These are phyloP conservation scores for Drosophila conformis DNA, from an alignment of 2,888 invertebrate genomes.

Conservation along the genomic window DNA sequence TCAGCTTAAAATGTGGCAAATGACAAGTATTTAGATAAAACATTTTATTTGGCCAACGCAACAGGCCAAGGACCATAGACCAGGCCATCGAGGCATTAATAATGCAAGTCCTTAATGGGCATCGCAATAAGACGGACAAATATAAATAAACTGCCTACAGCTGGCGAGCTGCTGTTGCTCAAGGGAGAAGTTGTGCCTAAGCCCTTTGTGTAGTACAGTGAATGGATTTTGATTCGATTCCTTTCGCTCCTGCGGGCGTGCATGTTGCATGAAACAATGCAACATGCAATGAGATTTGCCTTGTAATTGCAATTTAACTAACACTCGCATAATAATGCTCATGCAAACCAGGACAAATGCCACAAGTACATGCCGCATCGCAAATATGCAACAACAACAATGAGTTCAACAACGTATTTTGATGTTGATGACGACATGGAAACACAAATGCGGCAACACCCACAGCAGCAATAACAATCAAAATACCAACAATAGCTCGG, in stretches of 20 bases:
- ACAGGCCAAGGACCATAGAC: background rate
- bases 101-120: constrained; percentile 69
- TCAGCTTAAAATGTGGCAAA: constrained; percentile 42
- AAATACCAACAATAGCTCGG: constrained; percentile 14
- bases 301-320: constrained; percentile 77
- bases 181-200: constrained; percentile 26
- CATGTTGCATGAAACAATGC: constrained; percentile 46
- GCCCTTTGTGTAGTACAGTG: constrained; percentile 17
- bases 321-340: constrained; percentile 72
- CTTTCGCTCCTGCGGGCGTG: background rate
- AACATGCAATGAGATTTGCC: constrained; percentile 62
- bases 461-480: constrained; percentile 34
- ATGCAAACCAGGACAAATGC: constrained; percentile 42
- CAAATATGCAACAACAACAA: constrained; percentile 46
- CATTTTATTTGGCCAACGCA: constrained; percentile 16
- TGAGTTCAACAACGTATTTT: constrained; percentile 15
- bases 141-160: constrained; percentile 67
- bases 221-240: background rate
- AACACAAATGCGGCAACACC: constrained; percentile 47
- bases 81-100: constrained; percentile 48
- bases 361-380: constrained; percentile 45
- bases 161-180: constrained; percentile 15
- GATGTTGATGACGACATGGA: constrained; percentile 46
- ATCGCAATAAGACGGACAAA: constrained; percentile 61
- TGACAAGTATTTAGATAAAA: constrained; percentile 51